Percentiles rank a stretch among this genome's conserved stretches.
Conservation (phyloP, 2,113 vertebrate species). For the Rhineura floridana region DNA sequence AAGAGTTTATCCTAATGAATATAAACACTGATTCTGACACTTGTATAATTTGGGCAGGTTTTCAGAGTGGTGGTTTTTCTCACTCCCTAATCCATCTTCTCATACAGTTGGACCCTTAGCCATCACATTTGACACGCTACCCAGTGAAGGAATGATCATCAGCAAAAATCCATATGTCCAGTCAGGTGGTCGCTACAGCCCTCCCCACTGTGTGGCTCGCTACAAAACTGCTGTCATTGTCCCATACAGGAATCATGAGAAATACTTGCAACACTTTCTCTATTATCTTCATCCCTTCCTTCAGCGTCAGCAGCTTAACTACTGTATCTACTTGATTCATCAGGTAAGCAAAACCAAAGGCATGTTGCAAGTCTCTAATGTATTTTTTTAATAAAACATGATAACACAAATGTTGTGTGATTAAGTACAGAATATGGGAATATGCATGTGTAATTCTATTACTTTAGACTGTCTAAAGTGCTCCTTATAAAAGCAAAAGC, state of each 20-base stretch:
- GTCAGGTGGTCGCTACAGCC: constrained; percentile 69
- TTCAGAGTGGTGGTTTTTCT: neutral
- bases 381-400: neutral
- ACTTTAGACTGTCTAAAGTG: neutral
- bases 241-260: constrained; percentile 70
- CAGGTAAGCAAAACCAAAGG: constrained; percentile 63
- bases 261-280: constrained; percentile 68
- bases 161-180: constrained; percentile 71
- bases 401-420: neutral
- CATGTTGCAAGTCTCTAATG: neutral
- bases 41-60: neutral
- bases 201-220: constrained; percentile 70
- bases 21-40: constrained; percentile 9
- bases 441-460: neutral
- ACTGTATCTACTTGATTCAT: constrained; percentile 75
- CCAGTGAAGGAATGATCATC: constrained; percentile 64
- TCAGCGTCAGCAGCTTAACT: constrained; percentile 77
- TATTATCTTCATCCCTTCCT: constrained; percentile 77
- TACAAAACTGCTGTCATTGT: constrained; percentile 74
- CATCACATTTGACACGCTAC: constrained; percentile 61
- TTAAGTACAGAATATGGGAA: neutral
- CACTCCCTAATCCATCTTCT: neutral
- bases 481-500: neutral
- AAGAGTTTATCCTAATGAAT: neutral
- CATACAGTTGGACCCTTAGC: constrained; percentile 70